phyloP scores from a whole-genome alignment of 2,113 vertebrate species.

The Spea multiplicata region DNA sequence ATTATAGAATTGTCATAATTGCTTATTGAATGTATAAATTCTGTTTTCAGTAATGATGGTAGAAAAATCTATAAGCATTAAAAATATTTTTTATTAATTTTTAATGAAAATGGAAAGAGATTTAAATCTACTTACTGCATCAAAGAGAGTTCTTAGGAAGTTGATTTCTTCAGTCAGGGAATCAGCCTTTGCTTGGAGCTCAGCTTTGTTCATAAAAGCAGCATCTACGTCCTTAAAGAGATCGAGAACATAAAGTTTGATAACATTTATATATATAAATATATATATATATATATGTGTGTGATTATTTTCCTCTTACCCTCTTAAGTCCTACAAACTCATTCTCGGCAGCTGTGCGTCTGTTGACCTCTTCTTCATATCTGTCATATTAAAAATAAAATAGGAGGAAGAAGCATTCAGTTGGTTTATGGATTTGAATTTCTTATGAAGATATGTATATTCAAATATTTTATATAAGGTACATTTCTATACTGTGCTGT shows the following conservation, averaged over 20 bases:
- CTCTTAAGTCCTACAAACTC: conserved; percentile 82
- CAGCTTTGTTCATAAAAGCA: conserved; percentile 76
- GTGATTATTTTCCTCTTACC: conserved; percentile 54
- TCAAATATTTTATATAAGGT: too few species aligned
- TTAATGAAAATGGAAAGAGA: too few species aligned
- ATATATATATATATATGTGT: too few species aligned
- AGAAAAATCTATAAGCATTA: too few species aligned
- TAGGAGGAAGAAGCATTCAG: background rate
- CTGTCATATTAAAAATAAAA: conserved; percentile 51
- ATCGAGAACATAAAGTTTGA: background rate
- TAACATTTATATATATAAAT: background rate
- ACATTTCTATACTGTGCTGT: too few species aligned
- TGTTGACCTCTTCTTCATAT: conserved; percentile 83
- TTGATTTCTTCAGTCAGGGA: conserved; percentile 74
- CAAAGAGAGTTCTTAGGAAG: conserved; percentile 74
- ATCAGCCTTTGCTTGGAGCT: conserved; percentile 72
- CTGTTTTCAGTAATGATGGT: too few species aligned
- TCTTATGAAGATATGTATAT: too few species aligned
- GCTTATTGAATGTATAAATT: too few species aligned
- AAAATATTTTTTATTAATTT: too few species aligned
- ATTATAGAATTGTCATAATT: too few species aligned
- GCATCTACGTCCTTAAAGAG: conserved; percentile 75
- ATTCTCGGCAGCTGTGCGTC: conserved; percentile 72
- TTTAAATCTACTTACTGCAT: conserved; percentile 61
- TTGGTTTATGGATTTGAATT: too few species aligned